These are phyloP conservation scores for Cylindroiulus punctatus DNA, from an alignment of 2,888 invertebrate genomes.

Conservation along the genomic window DNA sequence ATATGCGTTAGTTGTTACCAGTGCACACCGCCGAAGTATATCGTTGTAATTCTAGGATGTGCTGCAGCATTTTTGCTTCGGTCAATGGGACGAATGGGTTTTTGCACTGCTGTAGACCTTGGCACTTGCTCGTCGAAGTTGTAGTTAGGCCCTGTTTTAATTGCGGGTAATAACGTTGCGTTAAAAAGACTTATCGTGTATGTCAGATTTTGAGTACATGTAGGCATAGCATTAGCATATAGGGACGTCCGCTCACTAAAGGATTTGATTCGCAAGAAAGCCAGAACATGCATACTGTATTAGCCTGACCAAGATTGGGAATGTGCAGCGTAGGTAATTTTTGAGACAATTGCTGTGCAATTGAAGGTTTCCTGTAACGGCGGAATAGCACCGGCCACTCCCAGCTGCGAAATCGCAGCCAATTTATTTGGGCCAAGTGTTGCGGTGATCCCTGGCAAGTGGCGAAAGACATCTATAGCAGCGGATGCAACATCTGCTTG, in stretches of 20 bases:
- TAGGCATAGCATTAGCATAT: too few relatives aligned
- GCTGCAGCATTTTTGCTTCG: not conserved
- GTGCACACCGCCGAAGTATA: not conserved
- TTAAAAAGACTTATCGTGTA: too few relatives aligned
- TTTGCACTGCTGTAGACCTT: constrained; percentile 2
- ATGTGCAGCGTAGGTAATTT: not conserved
- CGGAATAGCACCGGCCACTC: not conserved
- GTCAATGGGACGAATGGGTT: not conserved
- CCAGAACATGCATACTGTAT: not conserved
- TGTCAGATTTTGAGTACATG: too few relatives aligned
- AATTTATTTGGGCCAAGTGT: not conserved
- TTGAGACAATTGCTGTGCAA: not conserved
- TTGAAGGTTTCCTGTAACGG: not conserved
- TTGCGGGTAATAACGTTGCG: too few relatives aligned
- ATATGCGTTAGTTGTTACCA: not conserved
- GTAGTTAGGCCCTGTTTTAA: too few relatives aligned
- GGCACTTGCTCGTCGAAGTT: not conserved
- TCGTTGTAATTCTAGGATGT: not conserved
- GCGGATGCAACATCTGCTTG: not conserved
- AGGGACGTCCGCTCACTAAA: too few relatives aligned
- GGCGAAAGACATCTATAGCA: not conserved
- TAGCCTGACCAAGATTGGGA: not conserved
- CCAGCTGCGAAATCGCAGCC: not conserved
- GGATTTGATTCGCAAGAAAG: too few relatives aligned
- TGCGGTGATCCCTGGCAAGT: not conserved